phyloP scores from a whole-genome alignment of 2,888 invertebrate species.

The Heliconius hortense region DNA sequence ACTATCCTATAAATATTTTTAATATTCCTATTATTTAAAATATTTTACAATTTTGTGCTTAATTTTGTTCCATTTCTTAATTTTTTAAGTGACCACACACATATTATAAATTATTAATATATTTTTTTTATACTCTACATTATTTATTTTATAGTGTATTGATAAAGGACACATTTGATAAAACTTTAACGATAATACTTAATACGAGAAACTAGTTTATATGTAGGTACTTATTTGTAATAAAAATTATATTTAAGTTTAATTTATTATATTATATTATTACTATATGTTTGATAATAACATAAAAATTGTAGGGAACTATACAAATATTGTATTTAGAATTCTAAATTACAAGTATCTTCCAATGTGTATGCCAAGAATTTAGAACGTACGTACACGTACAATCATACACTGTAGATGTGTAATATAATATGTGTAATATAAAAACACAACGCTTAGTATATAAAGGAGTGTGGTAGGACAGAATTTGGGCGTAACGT shows the following conservation, averaged over 20 bases:
- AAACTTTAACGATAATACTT: background rate
- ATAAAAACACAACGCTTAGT: background rate
- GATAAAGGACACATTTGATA: background rate
- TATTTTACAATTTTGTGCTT: background rate
- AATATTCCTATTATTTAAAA: background rate
- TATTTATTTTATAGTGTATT: conserved; percentile 2
- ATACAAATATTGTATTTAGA: background rate
- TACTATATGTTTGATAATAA: background rate
- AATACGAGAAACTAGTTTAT: background rate
- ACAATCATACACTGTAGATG: background rate
- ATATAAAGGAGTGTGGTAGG: background rate
- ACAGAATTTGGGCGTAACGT: background rate
- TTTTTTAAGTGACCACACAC: background rate
- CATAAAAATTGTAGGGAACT: background rate
- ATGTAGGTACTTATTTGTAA: background rate
- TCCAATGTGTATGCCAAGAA: conserved; percentile 58
- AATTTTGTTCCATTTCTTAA: background rate
- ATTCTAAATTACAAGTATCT: conserved; percentile 40
- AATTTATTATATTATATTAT: background rate
- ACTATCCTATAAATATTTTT: background rate
- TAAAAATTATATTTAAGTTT: background rate
- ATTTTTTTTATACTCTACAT: background rate
- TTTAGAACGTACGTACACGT: conserved; percentile 41
- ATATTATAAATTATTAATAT: background rate
- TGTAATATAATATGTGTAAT: background rate